Evolutionary conservation across 2,113 vertebrate genomes (phyloP), one percentile per base, ranked within the genome.

Genomic region (Myotis lucifugus): DNA sequence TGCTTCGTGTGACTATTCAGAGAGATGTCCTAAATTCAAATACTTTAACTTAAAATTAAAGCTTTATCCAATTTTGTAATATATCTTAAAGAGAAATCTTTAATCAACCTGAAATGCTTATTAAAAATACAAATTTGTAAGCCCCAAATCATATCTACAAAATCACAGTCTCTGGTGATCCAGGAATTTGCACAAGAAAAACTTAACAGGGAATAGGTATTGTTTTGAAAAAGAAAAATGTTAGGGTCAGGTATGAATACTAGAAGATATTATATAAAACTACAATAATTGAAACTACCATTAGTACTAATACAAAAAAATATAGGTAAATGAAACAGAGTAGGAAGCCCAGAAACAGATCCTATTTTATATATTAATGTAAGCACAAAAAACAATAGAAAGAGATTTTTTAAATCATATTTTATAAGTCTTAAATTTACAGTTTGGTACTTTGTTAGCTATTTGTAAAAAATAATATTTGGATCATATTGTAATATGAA

Each of bases 21-120:
- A 85, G 25, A 91, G 21, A 88, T 34, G 48, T 48, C 32, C 59
- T 67, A 88, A 88, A 88, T 72, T 79, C 29, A 93, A 91, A 52
- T 79, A 95, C 25, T 93, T 48, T 64, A 25, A 59, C 25, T 92
- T 96, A 95, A 89, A 85, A 56, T 66, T 37, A 90, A 40, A 83
- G 37, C 9, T 78, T 88, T 78, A 79, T 25, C n/a, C 21, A 84
- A 29, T 67, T 29, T 77, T 86, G 6, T 4, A 78, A 29, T 85
- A 3, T 25, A 81, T 54, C 37, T 91, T 50, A 94, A 92, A 90
- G 25, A 93, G 82, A 87, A 92, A 46, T 8, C 37, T 25, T 56
- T 59, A 1, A 91, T 67, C 27, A 42, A 92, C 10, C 14, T 59
- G 4, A 27, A 95, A 67, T 91, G 37, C 54, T 67, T 91, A 67